These are phyloP conservation scores for Megaleporinus macrocephalus DNA, from an alignment of 2,113 vertebrate genomes.

Conservation along the genomic window DNA sequence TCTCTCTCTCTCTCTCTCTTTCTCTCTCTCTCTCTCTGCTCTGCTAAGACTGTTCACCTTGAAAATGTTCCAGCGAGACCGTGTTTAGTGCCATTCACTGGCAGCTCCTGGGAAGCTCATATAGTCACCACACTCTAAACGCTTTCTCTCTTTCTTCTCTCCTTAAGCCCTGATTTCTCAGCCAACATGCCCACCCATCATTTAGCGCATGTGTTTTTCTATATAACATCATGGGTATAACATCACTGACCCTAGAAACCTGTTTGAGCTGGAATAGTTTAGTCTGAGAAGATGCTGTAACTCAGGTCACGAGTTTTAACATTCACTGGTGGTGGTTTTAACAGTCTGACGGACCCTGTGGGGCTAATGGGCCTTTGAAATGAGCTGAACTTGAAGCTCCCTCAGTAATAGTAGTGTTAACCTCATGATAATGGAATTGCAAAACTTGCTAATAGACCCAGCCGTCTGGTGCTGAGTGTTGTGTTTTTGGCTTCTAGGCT, in stretches of 20 bases:
- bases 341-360: too few species aligned
- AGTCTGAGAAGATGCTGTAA: too few species aligned
- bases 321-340: too few species aligned
- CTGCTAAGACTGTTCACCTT: conserved; percentile 14
- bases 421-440: too few species aligned
- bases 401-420: too few species aligned
- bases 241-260: not conserved
- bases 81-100: conserved; percentile 18
- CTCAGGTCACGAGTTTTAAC: too few species aligned
- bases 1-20: conserved; percentile 16
- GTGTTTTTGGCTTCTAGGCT: too few species aligned
- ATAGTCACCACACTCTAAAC: not conserved
- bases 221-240: not conserved
- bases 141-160: conserved; percentile 29
- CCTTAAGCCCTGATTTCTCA: not conserved
- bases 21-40: conserved; percentile 22
- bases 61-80: not conserved
- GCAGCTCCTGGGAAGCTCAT: conserved; percentile 9
- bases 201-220: conserved; percentile 41
- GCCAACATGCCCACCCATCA: too few species aligned
- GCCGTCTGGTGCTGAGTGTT: too few species aligned
- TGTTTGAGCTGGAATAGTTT: not conserved
- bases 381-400: too few species aligned
- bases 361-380: too few species aligned
- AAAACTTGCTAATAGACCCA: too few species aligned